Base-by-base conservation (phyloP, 2,113 vertebrate genomes). In the Seriola dumerili region DNA sequence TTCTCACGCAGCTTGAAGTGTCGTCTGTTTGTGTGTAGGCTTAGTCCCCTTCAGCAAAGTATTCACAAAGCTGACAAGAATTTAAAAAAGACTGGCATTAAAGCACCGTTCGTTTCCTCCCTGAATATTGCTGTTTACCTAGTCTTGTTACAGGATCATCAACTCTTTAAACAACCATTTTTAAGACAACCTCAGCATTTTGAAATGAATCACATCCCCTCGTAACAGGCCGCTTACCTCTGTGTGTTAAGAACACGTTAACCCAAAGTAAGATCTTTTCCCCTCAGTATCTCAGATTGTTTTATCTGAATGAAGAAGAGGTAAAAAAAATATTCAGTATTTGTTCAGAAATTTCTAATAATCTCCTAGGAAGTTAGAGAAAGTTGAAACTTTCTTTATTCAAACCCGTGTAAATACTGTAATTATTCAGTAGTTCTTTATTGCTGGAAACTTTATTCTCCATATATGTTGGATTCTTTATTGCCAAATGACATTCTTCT, bases 1-100 rank as follows among this genome's bases (percentile, higher is more conserved):
- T 83, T 76, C 38, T 74, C 81, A 80, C 72, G 72, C 58, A 12
- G 63, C 46, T 58, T 55, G 14, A 70, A 75, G 71, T 85, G 13
- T 52, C 4, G 0, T 50, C n/a, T 85, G 42, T 69, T 79, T 85
- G 34, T 85, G 66, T 59, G 77, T 64, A 76, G 40, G 40, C 40
- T 42, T 42, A 42, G 62, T 46, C 48, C 17, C 79, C 61, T 61
- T 64, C 34, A 65, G 55, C 59, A 25, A 29, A 78, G 55, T 34
- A 68, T 69, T 87, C 14, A 52, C 42, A 55, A 64, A 79, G 54
- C 52, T 85, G 82, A 59, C 11, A 64, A 61, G 54, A 36, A 61
- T 62, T 48, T 8, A 3, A 23, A 71, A 69, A 59, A 52, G 17
- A 32, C 25, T 32, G 5, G 34, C 21, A 2, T 81, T 13, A 62